Evolutionary conservation across 1,140 invertebrate species (phyloP), one percentile per base, ranked within the genome.

Genomic region (Venustaconcha ellipsiformis): DNA sequence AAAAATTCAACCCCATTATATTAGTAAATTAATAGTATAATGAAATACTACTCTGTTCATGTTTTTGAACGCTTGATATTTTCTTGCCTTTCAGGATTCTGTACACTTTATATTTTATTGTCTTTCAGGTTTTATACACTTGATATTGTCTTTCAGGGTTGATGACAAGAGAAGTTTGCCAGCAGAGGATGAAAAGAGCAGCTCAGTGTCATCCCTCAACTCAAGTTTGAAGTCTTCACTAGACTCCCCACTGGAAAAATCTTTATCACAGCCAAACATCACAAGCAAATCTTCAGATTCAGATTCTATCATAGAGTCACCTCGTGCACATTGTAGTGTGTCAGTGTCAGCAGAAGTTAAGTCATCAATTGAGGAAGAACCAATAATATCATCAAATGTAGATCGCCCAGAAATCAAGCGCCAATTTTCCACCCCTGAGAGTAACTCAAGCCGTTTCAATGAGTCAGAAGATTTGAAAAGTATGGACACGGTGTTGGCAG

Each of bases 401-500:
- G 57, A 14, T 56, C 48, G 18, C 14, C 62, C 67, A n/a, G 70
- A 77, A 58, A 64, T 80, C 14, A 81, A 80, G 67, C 60, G 76
- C 30, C 80, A 78, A 64, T 15, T 60, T 48, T 80, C 77, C 64
- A 78, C 30, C 15, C 67, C 77, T 2, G 81, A 83, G 18, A 76
- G 62, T 26, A 67, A 62, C 17, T 77, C 72, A 57, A 71, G 73
- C 60, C 74, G 71, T 48, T 62, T 63, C 70, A 77, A 70, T 77
- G 69, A 64, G 55, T 72, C 85, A 6, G 88, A 90, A 18, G 89
- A 89, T 67, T 72, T 89, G 12, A 73, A 83, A 57, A 88, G 88
- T 68, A 86, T 90, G 72, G 89, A 90, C 72, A 83, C 78, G 60
- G 88, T 87, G 58, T 80, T 89, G 30, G 86, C 88, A 20, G 85